Conservation (phyloP, 2,797 vertebrate genomes). For the Amphiprion clarkii region DNA sequence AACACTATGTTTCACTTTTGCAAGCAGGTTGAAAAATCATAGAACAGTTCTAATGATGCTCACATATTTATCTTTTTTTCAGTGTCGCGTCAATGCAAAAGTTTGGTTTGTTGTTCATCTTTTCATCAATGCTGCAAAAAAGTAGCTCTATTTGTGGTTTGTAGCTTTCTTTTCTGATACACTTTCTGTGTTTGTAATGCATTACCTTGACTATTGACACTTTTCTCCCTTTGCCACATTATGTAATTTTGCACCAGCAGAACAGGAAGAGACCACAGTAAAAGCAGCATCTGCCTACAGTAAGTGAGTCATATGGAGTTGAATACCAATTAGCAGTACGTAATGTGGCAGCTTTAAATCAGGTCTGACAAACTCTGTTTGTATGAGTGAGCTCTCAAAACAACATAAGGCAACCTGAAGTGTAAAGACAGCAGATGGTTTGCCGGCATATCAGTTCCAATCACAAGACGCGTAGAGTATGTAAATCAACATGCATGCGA, state of each 20-base stretch:
- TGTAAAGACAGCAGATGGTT: constrained; percentile 51
- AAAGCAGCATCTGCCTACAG: constrained; percentile 38
- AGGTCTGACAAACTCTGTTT: constrained; percentile 42
- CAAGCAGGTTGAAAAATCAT: too few relatives aligned
- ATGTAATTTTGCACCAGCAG: constrained; percentile 17
- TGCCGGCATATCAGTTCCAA: constrained; percentile 19
- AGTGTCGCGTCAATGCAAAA: too few relatives aligned
- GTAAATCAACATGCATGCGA: background rate
- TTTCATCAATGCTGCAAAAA: too few relatives aligned
- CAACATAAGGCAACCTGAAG: constrained; percentile 38
- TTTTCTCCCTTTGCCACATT: background rate
- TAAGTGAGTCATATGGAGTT: constrained; percentile 58
- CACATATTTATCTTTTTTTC: too few relatives aligned
- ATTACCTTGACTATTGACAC: constrained; percentile 25
- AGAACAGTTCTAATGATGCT: too few relatives aligned
- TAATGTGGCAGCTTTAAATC: constrained; percentile 46
- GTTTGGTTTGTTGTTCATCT: background rate
- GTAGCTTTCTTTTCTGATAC: constrained; percentile 4
- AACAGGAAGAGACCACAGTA: constrained; percentile 22
- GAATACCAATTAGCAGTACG: constrained; percentile 46
- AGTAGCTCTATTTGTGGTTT: background rate
- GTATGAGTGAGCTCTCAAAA: constrained; percentile 18
- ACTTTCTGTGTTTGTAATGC: constrained; percentile 25
- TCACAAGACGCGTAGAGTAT: constrained; percentile 7
- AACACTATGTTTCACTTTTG: too few relatives aligned